A percentile compares a stretch with the other conserved stretches of the same genome.
Evolutionary conservation across 2,888 invertebrate genomes (phyloP).

Genomic region (Microctonus aethiopoides): DNA sequence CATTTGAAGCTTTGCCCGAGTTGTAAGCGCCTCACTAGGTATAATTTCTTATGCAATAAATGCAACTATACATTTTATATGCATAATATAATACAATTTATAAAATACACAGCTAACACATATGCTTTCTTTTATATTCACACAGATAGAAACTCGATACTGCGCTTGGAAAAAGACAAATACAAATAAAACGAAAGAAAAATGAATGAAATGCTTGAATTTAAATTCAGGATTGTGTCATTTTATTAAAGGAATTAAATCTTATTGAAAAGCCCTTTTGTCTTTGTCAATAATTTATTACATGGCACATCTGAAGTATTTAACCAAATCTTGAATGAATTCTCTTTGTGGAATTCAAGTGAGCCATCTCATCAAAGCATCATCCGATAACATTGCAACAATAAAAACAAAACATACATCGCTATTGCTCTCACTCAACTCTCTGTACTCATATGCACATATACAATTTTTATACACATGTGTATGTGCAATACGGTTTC

Average conservation of each 20-base stretch:
- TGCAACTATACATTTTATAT: not conserved
- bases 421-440: not conserved
- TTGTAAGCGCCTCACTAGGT: not conserved
- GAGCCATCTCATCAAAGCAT: slow-evolving; percentile 4
- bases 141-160: not conserved
- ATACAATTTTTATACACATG: not conserved
- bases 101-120: not conserved
- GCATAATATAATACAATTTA: no score
- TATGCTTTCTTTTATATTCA: not conserved
- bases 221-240: not conserved
- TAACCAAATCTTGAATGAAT: not conserved
- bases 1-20: not conserved
- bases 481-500: not conserved
- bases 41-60: slow-evolving; percentile 7
- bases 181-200: not conserved
- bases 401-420: no score
- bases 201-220: not conserved
- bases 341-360: not conserved
- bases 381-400: slow-evolving; percentile 7
- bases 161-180: not conserved
- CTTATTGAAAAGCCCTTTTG: not conserved
- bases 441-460: not conserved
- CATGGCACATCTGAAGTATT: not conserved
- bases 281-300: not conserved
- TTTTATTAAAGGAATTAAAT: not conserved